Percentiles rank a stretch among this genome's conserved stretches.
Evolutionary conservation across 2,113 vertebrate genomes (phyloP).

Genomic region (Cebus imitator): DNA sequence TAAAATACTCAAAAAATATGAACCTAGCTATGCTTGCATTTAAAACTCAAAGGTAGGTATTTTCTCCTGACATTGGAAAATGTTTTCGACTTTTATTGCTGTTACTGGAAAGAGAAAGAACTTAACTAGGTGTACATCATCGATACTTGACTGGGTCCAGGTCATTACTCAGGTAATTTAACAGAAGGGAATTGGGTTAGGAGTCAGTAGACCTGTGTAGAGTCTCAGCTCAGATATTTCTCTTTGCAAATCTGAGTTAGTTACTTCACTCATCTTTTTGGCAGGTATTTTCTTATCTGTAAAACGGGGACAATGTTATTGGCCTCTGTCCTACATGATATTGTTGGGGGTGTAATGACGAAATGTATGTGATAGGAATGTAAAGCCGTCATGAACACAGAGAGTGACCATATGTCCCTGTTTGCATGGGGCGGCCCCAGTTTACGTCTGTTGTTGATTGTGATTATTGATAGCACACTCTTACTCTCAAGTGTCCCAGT

Average conservation of each 20-base stretch:
- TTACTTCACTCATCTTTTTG: background rate
- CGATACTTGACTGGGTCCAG: background rate
- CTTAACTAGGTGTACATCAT: background rate
- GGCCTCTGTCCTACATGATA: background rate
- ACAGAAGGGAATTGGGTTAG: background rate
- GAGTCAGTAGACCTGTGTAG: background rate
- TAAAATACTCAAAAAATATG: background rate
- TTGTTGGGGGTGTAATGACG: background rate
- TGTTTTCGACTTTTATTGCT: background rate
- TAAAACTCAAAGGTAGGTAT: conserved; percentile 9
- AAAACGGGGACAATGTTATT: background rate
- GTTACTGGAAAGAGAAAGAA: background rate
- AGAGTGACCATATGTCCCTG: background rate
- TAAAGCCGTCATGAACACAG: background rate
- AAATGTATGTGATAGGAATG: background rate
- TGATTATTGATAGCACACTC: background rate
- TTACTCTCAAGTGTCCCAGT: background rate
- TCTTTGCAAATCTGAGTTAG: background rate
- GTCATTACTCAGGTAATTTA: background rate
- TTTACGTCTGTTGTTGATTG: background rate
- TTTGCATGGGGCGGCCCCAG: background rate
- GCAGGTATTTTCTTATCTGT: background rate
- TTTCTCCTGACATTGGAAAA: background rate
- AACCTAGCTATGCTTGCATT: background rate
- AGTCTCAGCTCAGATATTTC: background rate